These are phyloP conservation scores for Xylota segnis DNA, from an alignment of 2,888 invertebrate species.

Conservation along the genomic window DNA sequence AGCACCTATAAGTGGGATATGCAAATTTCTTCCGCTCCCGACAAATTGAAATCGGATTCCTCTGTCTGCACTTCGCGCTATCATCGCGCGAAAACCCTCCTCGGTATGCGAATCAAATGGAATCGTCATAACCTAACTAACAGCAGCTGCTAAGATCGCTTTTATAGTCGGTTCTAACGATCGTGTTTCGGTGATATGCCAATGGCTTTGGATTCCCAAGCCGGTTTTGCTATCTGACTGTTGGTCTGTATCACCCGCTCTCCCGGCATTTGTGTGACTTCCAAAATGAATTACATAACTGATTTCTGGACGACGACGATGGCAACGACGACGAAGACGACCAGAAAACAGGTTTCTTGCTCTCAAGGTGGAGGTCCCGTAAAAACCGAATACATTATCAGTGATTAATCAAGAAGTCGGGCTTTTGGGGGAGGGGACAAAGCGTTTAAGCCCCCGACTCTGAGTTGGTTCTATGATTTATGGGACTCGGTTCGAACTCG, in stretches of 20 bases:
- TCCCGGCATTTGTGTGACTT: constrained; percentile 9
- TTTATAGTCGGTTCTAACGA: constrained; percentile 42
- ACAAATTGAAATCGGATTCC: constrained; percentile 56
- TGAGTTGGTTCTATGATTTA: constrained; percentile 64
- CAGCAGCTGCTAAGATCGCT: not conserved
- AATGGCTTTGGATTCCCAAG: constrained; percentile 38
- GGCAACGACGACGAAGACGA: constrained; percentile 3
- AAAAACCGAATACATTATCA: constrained; percentile 42
- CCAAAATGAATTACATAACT: constrained; percentile 59
- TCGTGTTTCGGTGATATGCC: constrained; percentile 41
- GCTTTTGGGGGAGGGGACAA: constrained; percentile 21
- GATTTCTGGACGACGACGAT: constrained; percentile 32
- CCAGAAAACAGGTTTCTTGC: constrained; percentile 44
- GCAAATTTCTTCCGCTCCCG: constrained; percentile 56
- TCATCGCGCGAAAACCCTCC: constrained; percentile 28
- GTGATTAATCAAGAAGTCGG: constrained; percentile 54
- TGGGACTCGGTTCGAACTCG: constrained; percentile 47
- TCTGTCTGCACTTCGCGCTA: constrained; percentile 18
- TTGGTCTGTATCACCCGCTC: not conserved
- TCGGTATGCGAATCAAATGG: constrained; percentile 3
- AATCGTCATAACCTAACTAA: constrained; percentile 33
- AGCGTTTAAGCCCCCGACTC: constrained; percentile 30
- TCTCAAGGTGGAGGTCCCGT: constrained; percentile 63
- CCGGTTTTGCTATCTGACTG: constrained; percentile 57
- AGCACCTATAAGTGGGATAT: constrained; percentile 52